These are phyloP conservation scores for Drosophila rubida DNA, from an alignment of 2,888 invertebrate species.

Conservation along the genomic window DNA sequence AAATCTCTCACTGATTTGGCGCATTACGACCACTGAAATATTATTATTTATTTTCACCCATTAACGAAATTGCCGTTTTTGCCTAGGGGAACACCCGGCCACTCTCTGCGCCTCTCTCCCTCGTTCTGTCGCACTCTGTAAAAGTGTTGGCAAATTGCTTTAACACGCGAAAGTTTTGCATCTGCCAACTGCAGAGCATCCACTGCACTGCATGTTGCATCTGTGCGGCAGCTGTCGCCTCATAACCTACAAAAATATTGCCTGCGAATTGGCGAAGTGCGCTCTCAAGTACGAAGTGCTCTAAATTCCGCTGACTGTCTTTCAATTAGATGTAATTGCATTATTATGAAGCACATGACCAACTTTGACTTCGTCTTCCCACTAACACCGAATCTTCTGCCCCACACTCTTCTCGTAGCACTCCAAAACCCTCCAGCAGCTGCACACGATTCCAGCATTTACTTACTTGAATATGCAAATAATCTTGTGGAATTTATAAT, in stretches of 20 bases:
- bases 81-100: slow-evolving; percentile 42
- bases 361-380: slow-evolving; percentile 30
- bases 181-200: slow-evolving; percentile 14
- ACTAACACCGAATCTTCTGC: slow-evolving; percentile 46
- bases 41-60: slow-evolving; percentile 77
- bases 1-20: slow-evolving; percentile 60
- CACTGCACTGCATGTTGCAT: slow-evolving; percentile 16
- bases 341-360: slow-evolving; percentile 53
- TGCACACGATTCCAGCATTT: slow-evolving; percentile 47
- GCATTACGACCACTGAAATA: slow-evolving; percentile 66
- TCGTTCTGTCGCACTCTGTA: background rate
- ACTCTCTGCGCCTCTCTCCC: background rate
- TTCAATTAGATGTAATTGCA: slow-evolving; percentile 69
- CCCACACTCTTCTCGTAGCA: background rate
- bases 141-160: slow-evolving; percentile 35
- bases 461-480: slow-evolving; percentile 76
- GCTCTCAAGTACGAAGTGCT: slow-evolving; percentile 37
- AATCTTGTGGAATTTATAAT: slow-evolving; percentile 74
- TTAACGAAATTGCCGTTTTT: slow-evolving; percentile 64
- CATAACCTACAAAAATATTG: slow-evolving; percentile 67
- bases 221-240: slow-evolving; percentile 58
- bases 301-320: slow-evolving; percentile 53
- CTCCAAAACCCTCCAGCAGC: slow-evolving; percentile 1
- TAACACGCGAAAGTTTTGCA: slow-evolving; percentile 49
- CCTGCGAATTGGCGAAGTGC: slow-evolving; percentile 46